Conservation (phyloP, 2,797 vertebrate genomes). For the Graptemys geographica region DNA sequence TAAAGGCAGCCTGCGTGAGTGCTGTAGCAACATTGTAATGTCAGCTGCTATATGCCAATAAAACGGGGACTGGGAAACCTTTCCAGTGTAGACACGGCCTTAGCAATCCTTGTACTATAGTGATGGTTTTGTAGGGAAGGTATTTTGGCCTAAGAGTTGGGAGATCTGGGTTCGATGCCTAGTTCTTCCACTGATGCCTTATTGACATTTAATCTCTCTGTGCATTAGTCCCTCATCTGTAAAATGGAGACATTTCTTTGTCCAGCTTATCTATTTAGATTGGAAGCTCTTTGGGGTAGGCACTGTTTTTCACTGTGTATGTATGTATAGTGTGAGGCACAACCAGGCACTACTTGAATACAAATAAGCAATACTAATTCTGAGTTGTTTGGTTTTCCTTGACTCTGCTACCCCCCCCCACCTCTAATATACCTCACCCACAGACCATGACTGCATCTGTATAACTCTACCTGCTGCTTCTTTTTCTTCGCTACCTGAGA, state of each 20-base stretch:
- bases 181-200: not conserved
- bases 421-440: too few relatives aligned
- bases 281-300: not conserved
- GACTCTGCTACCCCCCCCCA: fast-evolving
- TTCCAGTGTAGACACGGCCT: not conserved
- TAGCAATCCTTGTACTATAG: not conserved
- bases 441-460: fast-evolving
- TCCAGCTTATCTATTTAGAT: not conserved
- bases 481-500: fast-evolving
- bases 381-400: not conserved
- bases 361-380: not conserved
- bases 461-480: not conserved
- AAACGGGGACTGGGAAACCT: not conserved
- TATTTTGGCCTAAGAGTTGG: not conserved
- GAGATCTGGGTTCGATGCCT: not conserved
- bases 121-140: not conserved
- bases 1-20: not conserved
- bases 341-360: not conserved
- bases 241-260: not conserved
- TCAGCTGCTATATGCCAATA: not conserved
- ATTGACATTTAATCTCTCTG: not conserved
- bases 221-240: not conserved
- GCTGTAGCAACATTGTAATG: not conserved
- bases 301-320: not conserved
- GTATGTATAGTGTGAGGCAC: not conserved